Percentiles rank a stretch among this genome's conserved stretches.
Evolutionary conservation across 2,113 vertebrate genomes (phyloP).

Genomic region (Petromus typicus): DNA sequence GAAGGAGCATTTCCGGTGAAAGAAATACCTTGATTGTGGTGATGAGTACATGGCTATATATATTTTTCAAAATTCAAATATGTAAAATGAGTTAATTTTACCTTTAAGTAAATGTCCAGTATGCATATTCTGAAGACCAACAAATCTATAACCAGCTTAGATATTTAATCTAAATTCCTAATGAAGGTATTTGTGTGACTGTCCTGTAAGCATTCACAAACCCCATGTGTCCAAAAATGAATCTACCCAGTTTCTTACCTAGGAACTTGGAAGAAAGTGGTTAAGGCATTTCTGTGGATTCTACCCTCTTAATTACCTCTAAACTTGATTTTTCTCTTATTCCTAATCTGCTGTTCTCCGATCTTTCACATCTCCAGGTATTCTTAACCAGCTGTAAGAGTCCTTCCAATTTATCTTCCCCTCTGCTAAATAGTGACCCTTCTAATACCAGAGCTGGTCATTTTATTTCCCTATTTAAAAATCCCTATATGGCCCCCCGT

Average conservation of each 20-base stretch:
- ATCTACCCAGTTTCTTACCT: neutral
- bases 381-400: neutral
- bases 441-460: neutral
- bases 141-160: conserved; percentile 15
- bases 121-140: neutral
- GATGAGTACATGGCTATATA: neutral
- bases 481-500: neutral
- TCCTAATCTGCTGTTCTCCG: neutral
- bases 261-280: neutral
- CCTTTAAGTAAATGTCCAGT: neutral
- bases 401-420: neutral
- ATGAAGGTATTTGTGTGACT: neutral
- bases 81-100: neutral
- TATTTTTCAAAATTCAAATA: conserved; percentile 15
- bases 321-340: neutral
- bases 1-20: neutral
- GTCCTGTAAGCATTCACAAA: neutral
- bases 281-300: neutral
- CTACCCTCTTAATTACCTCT: neutral
- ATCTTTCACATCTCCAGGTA: neutral
- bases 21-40: neutral
- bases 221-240: neutral
- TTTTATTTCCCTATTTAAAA: conserved; percentile 48
- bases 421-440: neutral
- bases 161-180: neutral